Evolutionary conservation across 2,888 invertebrate species (phyloP), one percentile per base, ranked within the genome.

Genomic region (Polyploca ridens): DNA sequence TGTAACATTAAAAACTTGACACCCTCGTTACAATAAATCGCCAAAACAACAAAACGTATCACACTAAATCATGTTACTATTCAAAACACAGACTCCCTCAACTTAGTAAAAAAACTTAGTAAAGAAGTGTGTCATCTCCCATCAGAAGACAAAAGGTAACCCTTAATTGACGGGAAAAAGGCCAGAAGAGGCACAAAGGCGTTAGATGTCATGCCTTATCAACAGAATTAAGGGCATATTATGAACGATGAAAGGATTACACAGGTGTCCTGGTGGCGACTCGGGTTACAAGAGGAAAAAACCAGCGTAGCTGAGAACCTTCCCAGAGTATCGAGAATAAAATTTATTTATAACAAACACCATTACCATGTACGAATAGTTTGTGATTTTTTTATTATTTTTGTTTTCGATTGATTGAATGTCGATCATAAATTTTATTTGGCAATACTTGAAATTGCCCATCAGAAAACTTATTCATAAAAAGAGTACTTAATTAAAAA

Each of bases 211-310:
- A 93, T 87, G 93, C 89, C 86, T 84, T 92, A 93, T 93, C 93
- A 93, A 89, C 85, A 80, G 90, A 90, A 94, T 94, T 94, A 93
- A 91, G 89, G 89, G 84, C 85, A 91, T 89, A 94, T 93, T 93
- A 93, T 94, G 77, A 81, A 76, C 81, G 87, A 82, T 91, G 92
- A 92, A 93, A 91, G 91, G 93, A 89, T 93, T 93, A 93, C 92
- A 94, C 93, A 94, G 93, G 93, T 94, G 94, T 89, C 86, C 87
- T 83, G 78, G 69, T 75, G 78, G 73, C 74, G 66, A 54, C 54
- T 72, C 74, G 76, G 69, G 78, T 82, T 82, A 75, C 79, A 69
- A 68, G 69, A 71, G 79, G 85, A 87, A 85, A 83, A 72, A 63
- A 63, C 63, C 63, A 67, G 41, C 61, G 41, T 19, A 61, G 35